These are phyloP conservation scores for Heliconius hortense DNA, from an alignment of 2,888 invertebrate species.

Conservation along the genomic window DNA sequence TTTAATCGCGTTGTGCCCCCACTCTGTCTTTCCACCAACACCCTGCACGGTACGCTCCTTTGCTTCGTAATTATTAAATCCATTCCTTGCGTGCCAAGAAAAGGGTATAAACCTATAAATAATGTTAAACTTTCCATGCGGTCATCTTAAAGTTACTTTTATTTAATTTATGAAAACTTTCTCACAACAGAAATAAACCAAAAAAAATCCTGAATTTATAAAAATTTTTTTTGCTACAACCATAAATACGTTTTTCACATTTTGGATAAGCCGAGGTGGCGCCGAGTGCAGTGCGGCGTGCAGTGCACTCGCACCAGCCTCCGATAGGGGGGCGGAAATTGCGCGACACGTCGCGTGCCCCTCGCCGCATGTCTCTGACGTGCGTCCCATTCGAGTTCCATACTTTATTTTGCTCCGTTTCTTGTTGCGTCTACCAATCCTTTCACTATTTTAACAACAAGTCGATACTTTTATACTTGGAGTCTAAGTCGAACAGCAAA, in stretches of 20 bases:
- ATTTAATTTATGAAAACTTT: background rate
- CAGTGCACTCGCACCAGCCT: constrained; percentile 61
- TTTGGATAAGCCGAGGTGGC: constrained; percentile 46
- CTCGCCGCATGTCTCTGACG: constrained; percentile 67
- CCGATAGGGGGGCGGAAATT: constrained; percentile 78
- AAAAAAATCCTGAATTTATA: background rate
- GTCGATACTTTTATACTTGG: constrained; percentile 6
- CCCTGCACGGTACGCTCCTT: constrained; percentile 74
- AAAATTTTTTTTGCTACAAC: background rate
- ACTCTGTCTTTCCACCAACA: constrained; percentile 71
- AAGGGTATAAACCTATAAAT: constrained; percentile 59
- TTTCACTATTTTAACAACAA: constrained; percentile 49
- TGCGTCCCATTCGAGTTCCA: constrained; percentile 62
- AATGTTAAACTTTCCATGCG: constrained; percentile 42
- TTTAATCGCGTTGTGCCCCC: constrained; percentile 76
- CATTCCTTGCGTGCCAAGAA: constrained; percentile 67
- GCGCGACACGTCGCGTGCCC: constrained; percentile 72
- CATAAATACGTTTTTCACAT: constrained; percentile 33
- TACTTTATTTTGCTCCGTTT: constrained; percentile 68
- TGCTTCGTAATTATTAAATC: constrained; percentile 77
- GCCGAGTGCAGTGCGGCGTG: constrained; percentile 44
- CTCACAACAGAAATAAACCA: background rate
- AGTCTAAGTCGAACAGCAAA: background rate
- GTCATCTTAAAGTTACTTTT: constrained; percentile 32
- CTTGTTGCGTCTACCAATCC: constrained; percentile 57